phyloP scores from a whole-genome alignment of 2,797 vertebrate genomes.

The Gymnothorax reevesii region DNA sequence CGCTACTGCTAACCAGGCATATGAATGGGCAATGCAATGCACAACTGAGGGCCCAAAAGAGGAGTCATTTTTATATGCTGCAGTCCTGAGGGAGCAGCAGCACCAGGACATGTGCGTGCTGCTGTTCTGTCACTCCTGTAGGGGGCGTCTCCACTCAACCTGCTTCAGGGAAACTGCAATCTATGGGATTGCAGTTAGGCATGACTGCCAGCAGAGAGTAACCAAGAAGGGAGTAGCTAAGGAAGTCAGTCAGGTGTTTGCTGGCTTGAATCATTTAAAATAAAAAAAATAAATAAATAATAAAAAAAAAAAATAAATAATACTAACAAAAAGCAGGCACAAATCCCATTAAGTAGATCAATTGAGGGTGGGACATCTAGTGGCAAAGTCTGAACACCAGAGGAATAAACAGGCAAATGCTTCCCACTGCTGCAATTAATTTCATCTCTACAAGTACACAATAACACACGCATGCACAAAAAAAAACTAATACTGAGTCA shows the following conservation, averaged over 20 bases:
- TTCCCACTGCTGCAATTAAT: neutral
- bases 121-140: neutral
- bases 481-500: too few relatives aligned
- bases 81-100: constrained; percentile 4
- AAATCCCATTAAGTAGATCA: neutral
- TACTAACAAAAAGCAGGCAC: neutral
- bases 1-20: too few relatives aligned
- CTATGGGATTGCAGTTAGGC: neutral
- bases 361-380: neutral
- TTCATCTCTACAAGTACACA: neutral
- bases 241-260: neutral
- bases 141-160: neutral
- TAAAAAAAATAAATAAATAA: neutral
- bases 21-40: neutral
- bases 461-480: neutral
- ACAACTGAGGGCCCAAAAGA: neutral
- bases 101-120: neutral
- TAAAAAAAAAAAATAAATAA: neutral
- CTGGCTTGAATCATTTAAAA: neutral
- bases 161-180: neutral
- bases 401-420: neutral
- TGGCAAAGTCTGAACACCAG: neutral
- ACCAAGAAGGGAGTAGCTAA: neutral
- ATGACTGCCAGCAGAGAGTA: neutral
- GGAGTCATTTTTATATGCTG: neutral